A percentile compares a stretch with the other conserved stretches of the same genome.
Evolutionary conservation across 2,888 invertebrate species (phyloP).

Genomic region (Odontomyia ornata): DNA sequence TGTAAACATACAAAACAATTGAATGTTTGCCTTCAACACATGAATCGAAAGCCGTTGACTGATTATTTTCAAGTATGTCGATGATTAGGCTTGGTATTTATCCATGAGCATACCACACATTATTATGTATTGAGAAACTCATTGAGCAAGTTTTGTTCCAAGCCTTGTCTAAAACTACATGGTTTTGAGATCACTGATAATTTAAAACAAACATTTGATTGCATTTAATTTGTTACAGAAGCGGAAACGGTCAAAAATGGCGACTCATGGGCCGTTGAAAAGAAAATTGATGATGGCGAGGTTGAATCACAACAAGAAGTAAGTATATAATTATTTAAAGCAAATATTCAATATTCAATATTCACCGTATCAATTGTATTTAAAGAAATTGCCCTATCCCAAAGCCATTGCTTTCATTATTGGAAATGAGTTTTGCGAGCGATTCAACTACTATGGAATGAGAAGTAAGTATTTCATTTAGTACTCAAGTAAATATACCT

Average conservation of each 20-base stretch:
- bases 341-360: background rate
- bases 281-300: background rate
- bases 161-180: no score
- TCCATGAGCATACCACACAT: no score
- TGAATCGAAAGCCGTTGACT: no score
- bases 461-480: constrained; percentile 74
- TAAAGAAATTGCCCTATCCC: constrained; percentile 65
- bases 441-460: constrained; percentile 95
- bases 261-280: background rate
- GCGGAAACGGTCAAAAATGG: background rate
- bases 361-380: background rate
- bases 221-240: no score
- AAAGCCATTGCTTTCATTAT: constrained; percentile 89
- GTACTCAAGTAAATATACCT: background rate
- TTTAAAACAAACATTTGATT: no score
- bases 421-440: constrained; percentile 93
- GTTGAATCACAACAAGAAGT: background rate
- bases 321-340: background rate
- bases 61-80: no score
- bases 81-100: no score
- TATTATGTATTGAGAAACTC: no score
- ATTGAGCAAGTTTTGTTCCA: no score
- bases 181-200: no score
- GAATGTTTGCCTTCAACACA: no score
- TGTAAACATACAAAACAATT: no score